Evolutionary conservation across 2,888 invertebrate species (phyloP).

Genomic region (Drosophila engyochracea): DNA sequence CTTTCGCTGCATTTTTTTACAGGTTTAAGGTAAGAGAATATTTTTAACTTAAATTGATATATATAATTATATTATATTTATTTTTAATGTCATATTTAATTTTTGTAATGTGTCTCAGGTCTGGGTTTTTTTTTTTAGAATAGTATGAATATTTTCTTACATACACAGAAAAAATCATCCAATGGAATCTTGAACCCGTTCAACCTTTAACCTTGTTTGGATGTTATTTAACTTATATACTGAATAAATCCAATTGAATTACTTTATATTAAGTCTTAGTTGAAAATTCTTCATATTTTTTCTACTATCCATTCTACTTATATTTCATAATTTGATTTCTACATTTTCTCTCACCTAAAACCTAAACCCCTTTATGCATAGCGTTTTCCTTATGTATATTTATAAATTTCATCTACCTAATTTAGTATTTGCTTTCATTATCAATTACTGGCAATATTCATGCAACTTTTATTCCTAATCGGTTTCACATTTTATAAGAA

Average conservation of each 20-base stretch:
- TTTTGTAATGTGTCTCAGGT: not conserved
- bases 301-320: not conserved
- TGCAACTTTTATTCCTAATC: not conserved
- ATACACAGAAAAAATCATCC: not conserved
- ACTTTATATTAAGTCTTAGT: not conserved
- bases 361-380: not conserved
- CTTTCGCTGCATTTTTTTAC: not conserved
- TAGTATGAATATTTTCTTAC: not conserved
- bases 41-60: rapidly evolving
- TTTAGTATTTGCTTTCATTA: not conserved
- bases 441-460: not conserved
- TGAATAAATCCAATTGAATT: not conserved
- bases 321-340: not conserved
- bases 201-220: not conserved
- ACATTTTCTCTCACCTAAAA: not conserved
- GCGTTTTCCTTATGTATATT: not conserved
- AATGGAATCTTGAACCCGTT: not conserved
- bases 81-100: not conserved
- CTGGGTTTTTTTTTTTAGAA: not conserved
- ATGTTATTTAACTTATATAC: not conserved
- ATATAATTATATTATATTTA: not conserved
- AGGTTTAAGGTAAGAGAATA: not conserved
- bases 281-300: not conserved
- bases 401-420: not conserved
- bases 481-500: not conserved